These are phyloP conservation scores for Lepidurus packardi DNA, from an alignment of 1,140 invertebrate species.

Conservation along the genomic window DNA sequence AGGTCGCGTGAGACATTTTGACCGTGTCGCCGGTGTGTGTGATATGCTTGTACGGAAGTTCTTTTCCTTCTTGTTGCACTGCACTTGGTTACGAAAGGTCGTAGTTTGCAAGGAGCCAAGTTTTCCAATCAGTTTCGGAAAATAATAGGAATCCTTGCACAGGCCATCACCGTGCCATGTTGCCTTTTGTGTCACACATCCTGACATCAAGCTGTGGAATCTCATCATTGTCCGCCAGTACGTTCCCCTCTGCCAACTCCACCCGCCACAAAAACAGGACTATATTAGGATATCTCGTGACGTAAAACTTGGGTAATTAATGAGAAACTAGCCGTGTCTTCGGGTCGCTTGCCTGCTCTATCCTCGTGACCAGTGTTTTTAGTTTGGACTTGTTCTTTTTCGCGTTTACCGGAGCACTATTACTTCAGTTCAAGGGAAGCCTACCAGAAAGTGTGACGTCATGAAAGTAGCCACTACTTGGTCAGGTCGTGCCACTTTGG, in stretches of 20 bases:
- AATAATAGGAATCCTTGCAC: neutral
- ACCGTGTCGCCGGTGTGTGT: neutral
- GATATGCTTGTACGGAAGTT: neutral
- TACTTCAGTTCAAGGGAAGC: too few species aligned
- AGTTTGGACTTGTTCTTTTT: too few species aligned
- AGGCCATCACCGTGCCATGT: neutral
- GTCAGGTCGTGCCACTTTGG: too few species aligned
- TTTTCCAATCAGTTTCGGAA: neutral
- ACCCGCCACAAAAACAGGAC: neutral
- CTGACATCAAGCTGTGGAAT: neutral
- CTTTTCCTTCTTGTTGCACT: neutral
- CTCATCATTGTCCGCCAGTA: neutral
- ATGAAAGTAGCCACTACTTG: too few species aligned
- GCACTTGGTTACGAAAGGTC: neutral
- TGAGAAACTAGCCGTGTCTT: conserved; percentile 12
- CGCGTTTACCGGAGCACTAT: too few species aligned
- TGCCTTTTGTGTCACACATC: conserved; percentile 6
- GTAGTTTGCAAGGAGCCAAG: neutral
- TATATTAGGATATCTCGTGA: conserved; percentile 15
- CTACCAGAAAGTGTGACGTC: too few species aligned
- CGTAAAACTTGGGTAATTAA: conserved; percentile 4
- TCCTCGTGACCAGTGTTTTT: neutral
- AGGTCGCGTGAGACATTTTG: neutral
- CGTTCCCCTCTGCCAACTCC: neutral
- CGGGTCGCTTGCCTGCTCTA: neutral